Evolutionary conservation across 2,113 vertebrate genomes (phyloP), one percentile per base, ranked within the genome.

Genomic region (Oceanodroma tethys): DNA sequence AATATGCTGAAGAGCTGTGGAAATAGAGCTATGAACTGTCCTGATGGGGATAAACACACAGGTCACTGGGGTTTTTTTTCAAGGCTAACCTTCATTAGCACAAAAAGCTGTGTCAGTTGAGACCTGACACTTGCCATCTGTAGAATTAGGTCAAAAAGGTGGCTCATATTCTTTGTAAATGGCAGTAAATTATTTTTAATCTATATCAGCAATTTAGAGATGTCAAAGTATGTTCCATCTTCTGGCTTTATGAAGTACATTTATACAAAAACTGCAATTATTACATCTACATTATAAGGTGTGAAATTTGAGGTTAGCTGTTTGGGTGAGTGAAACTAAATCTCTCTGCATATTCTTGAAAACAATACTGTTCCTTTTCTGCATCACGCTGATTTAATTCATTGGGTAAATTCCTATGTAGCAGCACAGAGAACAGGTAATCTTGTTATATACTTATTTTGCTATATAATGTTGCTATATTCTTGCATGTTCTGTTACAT

Each of bases 91-190:
- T 53, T 95, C 85, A 84, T 94, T 96, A 96, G 78, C 81, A 79
- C 50, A 86, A 88, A 83, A 93, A 95, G 75, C 83, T 85, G 94
- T 85, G 16, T 89, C 78, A 40, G 27, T 90, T 78, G 73, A 92
- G 63, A 74, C 36, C 48, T 81, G 66, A 87, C 59, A 83, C 48
- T 91, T 93, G 25, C 30, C 38, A 17, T 45, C 34, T 71, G 20
- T 52, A 80, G 80, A 83, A 68, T 45, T 78, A 84, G 45, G 70
- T 81, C 14, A 30, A 50, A 83, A 96, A 84, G 38, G 34, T 92
- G 14, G 7, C 32, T 84, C 11, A 3, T 72, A 55, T 45, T 81
- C 59, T 91, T 86, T 90, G 13, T 74, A 85, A 96, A 90, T 80
- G 42, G 42, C 43, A 90, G 34, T 66, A 62, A 52, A 58, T 86